Evolutionary conservation across 2,888 invertebrate species (phyloP), one percentile per base, ranked within the genome.

Genomic region (Drosophila nigricruria): DNA sequence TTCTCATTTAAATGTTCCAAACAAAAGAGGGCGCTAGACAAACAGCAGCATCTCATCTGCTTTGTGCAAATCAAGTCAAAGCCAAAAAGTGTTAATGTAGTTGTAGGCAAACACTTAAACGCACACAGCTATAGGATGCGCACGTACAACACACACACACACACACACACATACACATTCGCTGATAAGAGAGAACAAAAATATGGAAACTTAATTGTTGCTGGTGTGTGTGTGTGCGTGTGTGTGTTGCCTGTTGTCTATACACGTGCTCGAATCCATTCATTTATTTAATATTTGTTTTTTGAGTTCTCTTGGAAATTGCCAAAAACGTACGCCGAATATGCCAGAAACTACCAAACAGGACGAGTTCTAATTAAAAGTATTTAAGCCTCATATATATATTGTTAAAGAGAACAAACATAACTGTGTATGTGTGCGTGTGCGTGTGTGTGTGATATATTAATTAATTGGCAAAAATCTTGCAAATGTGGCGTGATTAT

Each of bases 1-100:
- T 82, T 81, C 81, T 81, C 81, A 81, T 81, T 81, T 83, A 81
- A 81, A 81, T 81, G 81, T 81, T 80, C 63, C 81, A 80, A 81
- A 81, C 81, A 81, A 81, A 80, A 63, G 79, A 69, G 72, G 77
- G 50, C 63, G 80, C 80, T 77, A 79, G 79, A 79, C 75, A 77
- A 77, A 77, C 79, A 77, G 65, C 43, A 77, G 62, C 66, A 58
- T 79, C 61, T 79, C 71, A 68, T 77, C 73, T 45, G 73, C 73
- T 73, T 73, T 80, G 81, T 73, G 64, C 77, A 78, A 78, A 80
- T 80, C 81, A 80, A 80, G 82, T 75, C 79, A 81, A 80, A 78
- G 81, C 78, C 78, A 74, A 75, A 79, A 75, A 81, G 65, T 78
- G 79, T 71, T 78, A 78, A 80, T 78, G 75, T 80, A 81, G 82